Evolutionary conservation across 2,888 invertebrate species (phyloP).

Genomic region (Polyommatus iphigenia): DNA sequence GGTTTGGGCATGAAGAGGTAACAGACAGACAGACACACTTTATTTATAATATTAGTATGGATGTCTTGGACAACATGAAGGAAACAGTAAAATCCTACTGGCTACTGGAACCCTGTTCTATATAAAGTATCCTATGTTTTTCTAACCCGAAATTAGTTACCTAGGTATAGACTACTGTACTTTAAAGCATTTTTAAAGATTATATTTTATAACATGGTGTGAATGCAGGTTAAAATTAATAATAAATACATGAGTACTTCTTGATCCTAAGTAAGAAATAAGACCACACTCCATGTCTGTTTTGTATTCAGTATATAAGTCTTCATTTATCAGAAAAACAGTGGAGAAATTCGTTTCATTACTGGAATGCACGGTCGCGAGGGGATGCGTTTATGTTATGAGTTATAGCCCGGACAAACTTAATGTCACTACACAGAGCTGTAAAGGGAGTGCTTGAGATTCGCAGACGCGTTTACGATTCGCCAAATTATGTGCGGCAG

Average conservation of each 20-base stretch:
- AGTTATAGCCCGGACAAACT: slow-evolving; percentile 26
- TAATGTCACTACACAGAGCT: slow-evolving; percentile 29
- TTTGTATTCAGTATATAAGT: background rate
- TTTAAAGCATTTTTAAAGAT: too few relatives aligned
- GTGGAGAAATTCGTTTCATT: slow-evolving; percentile 29
- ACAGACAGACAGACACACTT: too few relatives aligned
- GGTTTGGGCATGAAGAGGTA: too few relatives aligned
- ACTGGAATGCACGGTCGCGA: slow-evolving; percentile 21
- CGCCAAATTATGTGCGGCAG: background rate
- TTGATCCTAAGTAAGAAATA: background rate
- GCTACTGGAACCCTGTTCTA: too few relatives aligned
- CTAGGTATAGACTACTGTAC: too few relatives aligned
- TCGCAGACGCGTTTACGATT: slow-evolving; percentile 21
- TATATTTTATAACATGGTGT: too few relatives aligned
- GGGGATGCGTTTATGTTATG: slow-evolving; percentile 29
- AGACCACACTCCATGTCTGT: background rate
- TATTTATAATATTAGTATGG: too few relatives aligned
- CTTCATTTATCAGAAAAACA: slow-evolving; percentile 12
- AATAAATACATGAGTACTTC: background rate
- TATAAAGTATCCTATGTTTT: too few relatives aligned
- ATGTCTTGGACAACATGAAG: too few relatives aligned
- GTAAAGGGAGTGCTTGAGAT: slow-evolving; percentile 20
- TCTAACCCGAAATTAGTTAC: too few relatives aligned
- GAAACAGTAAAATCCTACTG: too few relatives aligned
- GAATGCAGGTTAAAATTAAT: too few relatives aligned